Evolutionary conservation across 2,113 vertebrate genomes (phyloP).

Genomic region (Synchiropus splendidus): DNA sequence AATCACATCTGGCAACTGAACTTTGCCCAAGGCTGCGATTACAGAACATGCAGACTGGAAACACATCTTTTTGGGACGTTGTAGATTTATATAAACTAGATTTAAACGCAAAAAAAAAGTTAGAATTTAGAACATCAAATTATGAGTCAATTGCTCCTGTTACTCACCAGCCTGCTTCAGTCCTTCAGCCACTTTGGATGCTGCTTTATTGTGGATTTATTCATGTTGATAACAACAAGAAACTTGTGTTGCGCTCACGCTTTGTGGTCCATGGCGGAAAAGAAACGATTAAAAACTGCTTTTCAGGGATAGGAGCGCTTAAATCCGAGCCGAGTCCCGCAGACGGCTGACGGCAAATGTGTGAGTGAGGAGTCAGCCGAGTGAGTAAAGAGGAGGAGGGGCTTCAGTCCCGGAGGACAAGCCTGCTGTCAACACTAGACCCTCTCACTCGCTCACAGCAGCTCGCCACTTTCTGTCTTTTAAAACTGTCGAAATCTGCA

Average conservation of each 20-base stretch:
- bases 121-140: too few relatives aligned
- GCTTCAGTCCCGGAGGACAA: conserved; percentile 43
- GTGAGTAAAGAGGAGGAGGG: conserved; percentile 67
- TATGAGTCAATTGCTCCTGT: too few relatives aligned
- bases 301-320: background rate
- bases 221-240: conserved; percentile 33
- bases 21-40: conserved; percentile 50
- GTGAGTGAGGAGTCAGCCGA: conserved; percentile 30
- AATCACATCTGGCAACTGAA: conserved; percentile 44
- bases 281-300: background rate
- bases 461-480: background rate
- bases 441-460: conserved; percentile 19
- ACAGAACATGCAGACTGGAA: conserved; percentile 3
- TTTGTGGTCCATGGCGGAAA: background rate
- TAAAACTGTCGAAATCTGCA: background rate
- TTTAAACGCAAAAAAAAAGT: too few relatives aligned
- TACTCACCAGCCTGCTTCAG: conserved; percentile 39
- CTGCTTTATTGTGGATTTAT: conserved; percentile 38
- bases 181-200: conserved; percentile 45
- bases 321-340: conserved; percentile 19
- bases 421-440: conserved; percentile 28
- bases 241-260: background rate
- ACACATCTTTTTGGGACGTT: too few relatives aligned
- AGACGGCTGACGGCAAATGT: conserved; percentile 25
- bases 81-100: too few relatives aligned